Evolutionary conservation across 2,797 vertebrate genomes (phyloP).

Genomic region (Acridotheres tristis): DNA sequence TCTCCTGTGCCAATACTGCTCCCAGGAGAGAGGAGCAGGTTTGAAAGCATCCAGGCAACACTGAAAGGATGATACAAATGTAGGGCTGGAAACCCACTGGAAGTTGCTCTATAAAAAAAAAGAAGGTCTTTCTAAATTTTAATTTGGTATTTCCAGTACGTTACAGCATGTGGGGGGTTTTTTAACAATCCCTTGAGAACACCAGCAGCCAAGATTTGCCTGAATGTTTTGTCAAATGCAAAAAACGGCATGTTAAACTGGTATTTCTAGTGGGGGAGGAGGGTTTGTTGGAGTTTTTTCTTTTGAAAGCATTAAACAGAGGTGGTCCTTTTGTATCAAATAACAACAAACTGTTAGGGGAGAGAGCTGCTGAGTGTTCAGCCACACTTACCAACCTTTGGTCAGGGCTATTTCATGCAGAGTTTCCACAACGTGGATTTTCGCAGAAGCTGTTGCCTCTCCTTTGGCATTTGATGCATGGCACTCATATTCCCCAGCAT

Average conservation of each 20-base stretch:
- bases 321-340: not conserved
- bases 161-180: not conserved
- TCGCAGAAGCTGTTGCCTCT: conserved; percentile 84
- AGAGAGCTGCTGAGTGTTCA: not conserved
- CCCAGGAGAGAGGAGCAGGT: not conserved
- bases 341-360: not conserved
- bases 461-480: conserved; percentile 87
- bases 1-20: not conserved
- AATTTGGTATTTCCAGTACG: not conserved
- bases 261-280: not conserved
- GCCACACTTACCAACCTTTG: conserved; percentile 75
- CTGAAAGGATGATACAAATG: not conserved
- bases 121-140: not conserved
- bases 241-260: not conserved
- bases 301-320: not conserved
- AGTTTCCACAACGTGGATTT: conserved; percentile 85
- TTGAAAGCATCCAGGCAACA: not conserved
- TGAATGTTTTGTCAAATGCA: not conserved
- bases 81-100: not conserved
- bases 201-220: not conserved
- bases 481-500: conserved; percentile 89
- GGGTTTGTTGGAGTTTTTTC: no score
- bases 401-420: conserved; percentile 79
- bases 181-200: not conserved
- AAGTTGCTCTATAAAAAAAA: not conserved